phyloP scores from a whole-genome alignment of 2,113 vertebrate genomes.

The Felis chaus region DNA sequence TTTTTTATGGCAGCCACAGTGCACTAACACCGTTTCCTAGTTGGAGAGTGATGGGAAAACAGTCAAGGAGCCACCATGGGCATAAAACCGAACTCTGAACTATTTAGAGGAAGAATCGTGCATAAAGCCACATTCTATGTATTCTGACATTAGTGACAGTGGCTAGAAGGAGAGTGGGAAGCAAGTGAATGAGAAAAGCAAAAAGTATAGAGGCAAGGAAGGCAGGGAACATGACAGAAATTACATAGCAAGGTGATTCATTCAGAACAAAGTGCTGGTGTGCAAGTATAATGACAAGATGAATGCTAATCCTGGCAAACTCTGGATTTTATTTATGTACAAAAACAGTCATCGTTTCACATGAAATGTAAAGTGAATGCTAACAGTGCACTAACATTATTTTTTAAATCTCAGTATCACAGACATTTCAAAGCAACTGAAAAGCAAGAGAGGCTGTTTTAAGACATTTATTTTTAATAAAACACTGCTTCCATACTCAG shows the following conservation, averaged over 20 bases:
- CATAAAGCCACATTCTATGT: not conserved
- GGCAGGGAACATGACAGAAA: not conserved
- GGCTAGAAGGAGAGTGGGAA: not conserved
- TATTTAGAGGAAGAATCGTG: not conserved
- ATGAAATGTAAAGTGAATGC: not conserved
- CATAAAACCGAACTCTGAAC: not conserved
- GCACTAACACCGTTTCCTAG: not conserved
- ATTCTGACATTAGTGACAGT: not conserved
- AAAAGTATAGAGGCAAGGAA: not conserved
- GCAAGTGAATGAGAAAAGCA: not conserved
- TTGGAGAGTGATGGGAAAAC: not conserved
- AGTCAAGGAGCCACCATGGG: not conserved
- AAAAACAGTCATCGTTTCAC: not conserved
- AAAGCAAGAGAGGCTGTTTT: constrained; percentile 61
- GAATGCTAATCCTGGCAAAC: not conserved
- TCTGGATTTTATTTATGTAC: not conserved
- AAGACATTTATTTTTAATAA: constrained; percentile 78
- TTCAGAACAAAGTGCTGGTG: not conserved
- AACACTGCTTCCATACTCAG: constrained; percentile 55
- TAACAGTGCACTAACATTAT: not conserved
- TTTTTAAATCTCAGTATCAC: constrained; percentile 51
- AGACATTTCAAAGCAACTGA: constrained; percentile 63
- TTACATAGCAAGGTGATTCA: not conserved
- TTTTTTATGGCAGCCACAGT: not conserved
- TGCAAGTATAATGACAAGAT: not conserved